Conservation (phyloP, 2,888 invertebrate species). For the Perithous albicinctus region DNA sequence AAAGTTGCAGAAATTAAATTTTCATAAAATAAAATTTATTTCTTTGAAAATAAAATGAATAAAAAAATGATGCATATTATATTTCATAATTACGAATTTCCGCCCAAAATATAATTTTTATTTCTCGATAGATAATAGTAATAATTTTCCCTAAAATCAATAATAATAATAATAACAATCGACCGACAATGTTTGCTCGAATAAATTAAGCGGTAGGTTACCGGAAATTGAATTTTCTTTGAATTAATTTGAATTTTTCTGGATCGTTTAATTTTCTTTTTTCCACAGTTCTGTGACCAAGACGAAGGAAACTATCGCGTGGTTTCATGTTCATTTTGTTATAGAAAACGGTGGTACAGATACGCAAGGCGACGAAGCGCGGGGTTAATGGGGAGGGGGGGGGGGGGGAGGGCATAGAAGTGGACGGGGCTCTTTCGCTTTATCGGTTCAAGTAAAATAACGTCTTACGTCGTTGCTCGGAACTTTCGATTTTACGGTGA, state of each 20-base stretch:
- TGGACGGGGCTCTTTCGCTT: conserved; percentile 54
- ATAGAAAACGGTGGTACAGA: conserved; percentile 36
- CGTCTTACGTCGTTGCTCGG: conserved; percentile 67
- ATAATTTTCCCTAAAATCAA: too few relatives aligned
- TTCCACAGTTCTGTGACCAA: conserved; percentile 3
- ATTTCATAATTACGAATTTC: too few relatives aligned
- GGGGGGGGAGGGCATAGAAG: conserved; percentile 6
- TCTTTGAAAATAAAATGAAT: too few relatives aligned
- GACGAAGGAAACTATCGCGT: neutral
- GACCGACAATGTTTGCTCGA: too few relatives aligned
- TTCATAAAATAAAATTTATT: too few relatives aligned
- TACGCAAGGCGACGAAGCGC: conserved; percentile 35
- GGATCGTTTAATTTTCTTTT: neutral
- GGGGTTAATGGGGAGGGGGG: neutral
- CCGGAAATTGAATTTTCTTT: neutral
- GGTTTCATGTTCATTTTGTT: conserved; percentile 14
- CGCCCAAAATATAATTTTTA: too few relatives aligned
- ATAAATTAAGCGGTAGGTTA: neutral
- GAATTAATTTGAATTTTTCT: neutral
- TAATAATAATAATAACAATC: too few relatives aligned
- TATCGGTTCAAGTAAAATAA: conserved; percentile 67
- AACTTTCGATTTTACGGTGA: conserved; percentile 77
- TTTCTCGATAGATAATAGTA: too few relatives aligned
- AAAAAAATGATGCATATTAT: too few relatives aligned
- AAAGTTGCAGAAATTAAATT: too few relatives aligned